These are phyloP conservation scores for Hestina assimilis DNA, from an alignment of 1,140 invertebrate species.

Conservation along the genomic window DNA sequence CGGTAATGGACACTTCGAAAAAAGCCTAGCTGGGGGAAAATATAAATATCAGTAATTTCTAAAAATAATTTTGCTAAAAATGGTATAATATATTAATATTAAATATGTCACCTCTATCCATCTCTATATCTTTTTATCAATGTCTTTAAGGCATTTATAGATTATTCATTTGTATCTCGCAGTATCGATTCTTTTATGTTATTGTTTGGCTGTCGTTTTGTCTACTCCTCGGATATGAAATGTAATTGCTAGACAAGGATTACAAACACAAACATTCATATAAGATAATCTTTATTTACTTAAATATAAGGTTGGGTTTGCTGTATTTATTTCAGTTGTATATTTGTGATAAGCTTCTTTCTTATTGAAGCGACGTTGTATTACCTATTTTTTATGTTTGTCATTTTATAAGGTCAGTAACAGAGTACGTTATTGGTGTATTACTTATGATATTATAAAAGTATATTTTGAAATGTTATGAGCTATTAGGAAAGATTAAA, in stretches of 20 bases:
- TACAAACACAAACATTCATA: conserved; percentile 30
- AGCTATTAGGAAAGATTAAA: too few species aligned
- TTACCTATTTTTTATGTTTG: conserved; percentile 6
- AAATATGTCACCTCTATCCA: conserved; percentile 12
- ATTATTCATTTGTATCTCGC: conserved; percentile 73
- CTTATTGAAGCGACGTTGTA: conserved; percentile 4
- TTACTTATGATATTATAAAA: too few species aligned
- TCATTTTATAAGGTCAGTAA: conserved; percentile 11
- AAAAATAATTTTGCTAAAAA: too few species aligned
- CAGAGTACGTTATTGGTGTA: conserved; percentile 1
- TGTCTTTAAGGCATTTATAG: conserved; percentile 73
- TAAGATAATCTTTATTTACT: conserved; percentile 21
- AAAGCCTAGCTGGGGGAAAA: too few species aligned
- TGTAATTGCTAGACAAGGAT: conserved; percentile 52
- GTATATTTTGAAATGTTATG: too few species aligned
- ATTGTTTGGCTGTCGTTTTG: conserved; percentile 61
- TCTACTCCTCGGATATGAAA: conserved; percentile 50
- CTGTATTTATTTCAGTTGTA: background rate
- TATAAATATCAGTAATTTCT: too few species aligned
- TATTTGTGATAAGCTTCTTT: background rate
- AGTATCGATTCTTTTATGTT: conserved; percentile 70
- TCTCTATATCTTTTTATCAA: conserved; percentile 40
- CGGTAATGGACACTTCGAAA: too few species aligned
- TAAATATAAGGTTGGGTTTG: background rate
- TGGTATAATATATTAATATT: too few species aligned